Percentiles rank a stretch among this genome's conserved stretches.
Evolutionary conservation across 1,140 invertebrate genomes (phyloP).

Genomic region (Drosophila ogumai): DNA sequence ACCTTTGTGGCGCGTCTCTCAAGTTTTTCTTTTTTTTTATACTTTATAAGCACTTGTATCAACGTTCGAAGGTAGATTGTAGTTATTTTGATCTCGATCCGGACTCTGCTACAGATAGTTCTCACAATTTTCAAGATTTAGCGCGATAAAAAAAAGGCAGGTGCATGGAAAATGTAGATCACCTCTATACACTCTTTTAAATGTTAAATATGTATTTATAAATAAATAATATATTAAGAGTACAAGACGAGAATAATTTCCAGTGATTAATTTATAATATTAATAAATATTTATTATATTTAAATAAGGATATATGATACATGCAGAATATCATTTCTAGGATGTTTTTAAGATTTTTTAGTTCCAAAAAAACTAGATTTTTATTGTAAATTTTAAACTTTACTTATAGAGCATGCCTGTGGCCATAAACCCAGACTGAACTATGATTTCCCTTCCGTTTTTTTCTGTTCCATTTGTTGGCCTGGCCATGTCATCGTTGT

Average conservation of each 20-base stretch:
- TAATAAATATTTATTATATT: not conserved
- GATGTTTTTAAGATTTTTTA: not conserved
- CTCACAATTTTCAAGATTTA: conserved; percentile 8
- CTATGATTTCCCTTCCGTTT: conserved; percentile 9
- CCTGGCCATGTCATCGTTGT: conserved; percentile 13
- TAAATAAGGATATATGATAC: not conserved
- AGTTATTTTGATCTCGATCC: conserved; percentile 16
- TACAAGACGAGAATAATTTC: not conserved
- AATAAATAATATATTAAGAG: not conserved
- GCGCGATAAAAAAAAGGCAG: not conserved
- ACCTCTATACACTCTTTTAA: not conserved
- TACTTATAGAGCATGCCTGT: not conserved
- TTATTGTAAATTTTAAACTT: not conserved
- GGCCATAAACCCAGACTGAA: conserved; percentile 7
- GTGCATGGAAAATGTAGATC: not conserved
- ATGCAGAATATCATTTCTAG: no score
- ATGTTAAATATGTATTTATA: no score
- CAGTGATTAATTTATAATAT: not conserved
- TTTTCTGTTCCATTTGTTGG: conserved; percentile 6
- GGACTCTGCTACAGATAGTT: conserved; percentile 5
- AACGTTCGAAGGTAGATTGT: conserved; percentile 16
- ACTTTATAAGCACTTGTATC: conserved; percentile 13
- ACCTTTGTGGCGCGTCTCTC: conserved; percentile 11
- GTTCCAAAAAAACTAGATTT: no score
- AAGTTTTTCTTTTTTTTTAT: not conserved